Base-by-base conservation (phyloP, 2,113 vertebrate genomes). In the Hippoglossus stenolepis region DNA sequence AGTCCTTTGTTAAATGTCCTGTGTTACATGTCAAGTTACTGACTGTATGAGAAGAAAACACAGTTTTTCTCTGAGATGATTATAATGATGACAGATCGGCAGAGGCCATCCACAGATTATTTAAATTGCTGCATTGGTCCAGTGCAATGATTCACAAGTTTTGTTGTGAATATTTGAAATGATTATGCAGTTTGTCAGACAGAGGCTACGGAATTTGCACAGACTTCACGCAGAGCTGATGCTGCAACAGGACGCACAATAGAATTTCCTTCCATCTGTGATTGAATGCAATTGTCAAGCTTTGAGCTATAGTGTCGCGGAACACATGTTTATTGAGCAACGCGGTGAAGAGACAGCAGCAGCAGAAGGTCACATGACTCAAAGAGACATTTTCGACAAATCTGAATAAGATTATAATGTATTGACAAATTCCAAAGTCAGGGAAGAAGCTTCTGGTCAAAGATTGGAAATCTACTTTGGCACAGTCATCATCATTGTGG, bases 181-280 rank as follows among this genome's bases (percentile, higher is more conserved):
- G 69, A 84, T 75, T 17, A 49, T 13, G 11, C 40, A 31, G 31
- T 11, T 43, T 45, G 66, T 84, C 2, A 18, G 23, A 35, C 65
- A 70, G 67, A 73, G 47, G 63, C 63, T 75, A 43, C 59, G 4
- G 40, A 43, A 0, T 43, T 43, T 43, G 2, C 40, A 66, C 26
- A 20, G 71, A 56, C 62, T 87, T 75, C 82, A 67, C 81, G 87
- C 85, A 79, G 15, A 73, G 84, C 87, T 89, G 85, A 90, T 77
- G 79, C 70, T 66, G 81, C 81, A 87, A 24, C 56, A 63, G 70
- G 47, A 74, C 77, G 73, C 72, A 82, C 72, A 77, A 70, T 70
- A 64, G 61, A 38, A 56, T 83, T 75, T 74, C 54, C 70, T 79
- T 87, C 60, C 43, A 24, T 73, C 51, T 80, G 80, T 84, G 72